phyloP scores from a whole-genome alignment of 2,113 vertebrate species.

The Nothocercus julius region DNA sequence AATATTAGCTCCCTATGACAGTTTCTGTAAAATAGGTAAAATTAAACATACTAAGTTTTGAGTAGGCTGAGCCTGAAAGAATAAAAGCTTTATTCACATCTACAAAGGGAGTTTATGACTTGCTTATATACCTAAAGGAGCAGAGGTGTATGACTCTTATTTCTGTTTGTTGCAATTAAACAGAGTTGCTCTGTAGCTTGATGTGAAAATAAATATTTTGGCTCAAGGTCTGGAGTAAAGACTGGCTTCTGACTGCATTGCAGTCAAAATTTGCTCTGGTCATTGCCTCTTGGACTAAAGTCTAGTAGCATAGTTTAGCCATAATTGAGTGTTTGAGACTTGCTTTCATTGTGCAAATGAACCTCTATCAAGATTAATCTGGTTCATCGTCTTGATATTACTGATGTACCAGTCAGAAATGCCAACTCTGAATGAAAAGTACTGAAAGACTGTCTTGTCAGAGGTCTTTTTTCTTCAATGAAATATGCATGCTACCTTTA shows the following conservation, averaged over 20 bases:
- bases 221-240: not conserved
- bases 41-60: not conserved
- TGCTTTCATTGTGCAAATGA: not conserved
- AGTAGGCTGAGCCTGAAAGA: not conserved
- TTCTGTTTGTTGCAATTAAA: not conserved
- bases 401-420: constrained; percentile 48
- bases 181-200: rapidly evolving
- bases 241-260: not conserved
- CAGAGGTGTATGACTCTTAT: not conserved
- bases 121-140: not conserved
- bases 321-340: not conserved
- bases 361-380: constrained; percentile 44
- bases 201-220: not conserved
- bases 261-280: not conserved
- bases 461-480: constrained; percentile 6
- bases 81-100: not conserved
- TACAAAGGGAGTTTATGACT: not conserved
- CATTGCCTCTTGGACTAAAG: not conserved
- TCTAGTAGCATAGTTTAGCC: not conserved
- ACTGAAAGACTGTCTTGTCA: constrained; percentile 52
- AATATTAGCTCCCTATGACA: not conserved
- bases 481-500: constrained; percentile 60
- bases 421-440: constrained; percentile 54
- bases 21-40: not conserved
- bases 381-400: not conserved